These are phyloP conservation scores for Idaea straminata DNA, from an alignment of 2,888 invertebrate species.

Conservation along the genomic window DNA sequence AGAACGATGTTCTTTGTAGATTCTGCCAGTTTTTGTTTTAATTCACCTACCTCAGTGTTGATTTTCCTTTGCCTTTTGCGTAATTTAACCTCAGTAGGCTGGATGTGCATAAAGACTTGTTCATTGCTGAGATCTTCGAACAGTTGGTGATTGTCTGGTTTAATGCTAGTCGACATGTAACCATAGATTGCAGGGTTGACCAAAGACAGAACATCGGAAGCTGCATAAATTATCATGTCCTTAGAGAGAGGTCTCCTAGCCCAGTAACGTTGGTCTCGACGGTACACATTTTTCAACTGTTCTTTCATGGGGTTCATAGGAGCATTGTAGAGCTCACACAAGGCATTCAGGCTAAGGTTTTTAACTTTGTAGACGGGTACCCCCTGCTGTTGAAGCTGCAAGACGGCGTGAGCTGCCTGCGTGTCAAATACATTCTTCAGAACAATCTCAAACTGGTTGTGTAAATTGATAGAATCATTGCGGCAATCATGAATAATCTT, in stretches of 20 bases:
- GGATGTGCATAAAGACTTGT: constrained; percentile 91
- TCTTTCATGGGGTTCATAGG: constrained; percentile 95
- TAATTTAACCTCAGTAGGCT: constrained; percentile 91
- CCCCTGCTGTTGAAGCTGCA: constrained; percentile 93
- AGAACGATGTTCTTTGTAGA: constrained; percentile 92
- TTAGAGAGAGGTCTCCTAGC: constrained; percentile 91
- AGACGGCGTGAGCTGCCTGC: constrained; percentile 94
- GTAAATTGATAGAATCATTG: constrained; percentile 93
- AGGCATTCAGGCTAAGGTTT: constrained; percentile 93
- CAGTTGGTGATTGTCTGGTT: constrained; percentile 84
- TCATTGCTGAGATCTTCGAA: constrained; percentile 93
- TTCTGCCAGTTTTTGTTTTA: constrained; percentile 89
- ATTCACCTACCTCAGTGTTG: constrained; percentile 93
- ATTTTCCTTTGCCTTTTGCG: constrained; percentile 94
- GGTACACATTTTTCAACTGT: constrained; percentile 91
- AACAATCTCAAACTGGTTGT: constrained; percentile 91
- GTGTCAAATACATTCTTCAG: constrained; percentile 94
- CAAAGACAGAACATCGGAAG: constrained; percentile 92
- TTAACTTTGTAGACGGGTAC: constrained; percentile 97
- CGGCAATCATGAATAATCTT: constrained; percentile 97
- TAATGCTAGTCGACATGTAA: constrained; percentile 83
- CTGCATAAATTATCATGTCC: constrained; percentile 95
- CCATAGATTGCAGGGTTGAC: constrained; percentile 92
- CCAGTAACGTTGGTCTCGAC: constrained; percentile 93
- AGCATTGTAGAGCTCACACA: constrained; percentile 94